Percentiles rank a stretch among this genome's conserved stretches.
These are phyloP conservation scores for Suncus etruscus DNA, from an alignment of 2,113 vertebrate species.

Conservation along the genomic window DNA sequence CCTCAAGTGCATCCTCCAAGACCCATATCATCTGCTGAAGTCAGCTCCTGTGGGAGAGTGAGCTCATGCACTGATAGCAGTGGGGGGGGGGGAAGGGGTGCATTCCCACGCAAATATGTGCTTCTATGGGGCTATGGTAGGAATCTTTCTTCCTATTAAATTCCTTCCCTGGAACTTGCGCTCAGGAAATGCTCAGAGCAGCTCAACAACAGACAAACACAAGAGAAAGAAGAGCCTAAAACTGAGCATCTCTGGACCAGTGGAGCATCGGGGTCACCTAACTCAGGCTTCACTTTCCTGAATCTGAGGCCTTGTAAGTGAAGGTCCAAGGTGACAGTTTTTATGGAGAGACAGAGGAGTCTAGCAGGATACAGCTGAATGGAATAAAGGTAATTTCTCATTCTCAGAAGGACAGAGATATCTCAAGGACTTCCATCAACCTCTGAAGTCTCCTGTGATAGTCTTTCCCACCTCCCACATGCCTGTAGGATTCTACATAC, in stretches of 20 bases:
- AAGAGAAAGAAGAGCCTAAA: neutral
- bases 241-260: neutral
- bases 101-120: neutral
- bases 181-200: neutral
- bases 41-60: slow-evolving; percentile 48
- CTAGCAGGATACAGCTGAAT: neutral
- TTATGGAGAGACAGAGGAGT: neutral
- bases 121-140: neutral
- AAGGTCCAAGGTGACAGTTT: neutral
- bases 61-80: slow-evolving; percentile 27
- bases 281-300: neutral
- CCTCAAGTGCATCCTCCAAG: slow-evolving; percentile 12
- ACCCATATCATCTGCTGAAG: slow-evolving; percentile 24
- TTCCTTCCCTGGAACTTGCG: neutral
- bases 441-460: neutral
- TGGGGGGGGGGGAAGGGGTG: no score
- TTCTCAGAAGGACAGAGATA: neutral
- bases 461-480: neutral
- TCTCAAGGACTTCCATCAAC: neutral
- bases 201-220: neutral
- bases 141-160: neutral
- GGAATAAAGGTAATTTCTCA: neutral
- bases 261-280: neutral
- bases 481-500: neutral
- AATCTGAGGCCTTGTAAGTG: neutral